These are phyloP conservation scores for Hemibagrus guttatus DNA, from an alignment of 2,797 vertebrate genomes.

Conservation along the genomic window DNA sequence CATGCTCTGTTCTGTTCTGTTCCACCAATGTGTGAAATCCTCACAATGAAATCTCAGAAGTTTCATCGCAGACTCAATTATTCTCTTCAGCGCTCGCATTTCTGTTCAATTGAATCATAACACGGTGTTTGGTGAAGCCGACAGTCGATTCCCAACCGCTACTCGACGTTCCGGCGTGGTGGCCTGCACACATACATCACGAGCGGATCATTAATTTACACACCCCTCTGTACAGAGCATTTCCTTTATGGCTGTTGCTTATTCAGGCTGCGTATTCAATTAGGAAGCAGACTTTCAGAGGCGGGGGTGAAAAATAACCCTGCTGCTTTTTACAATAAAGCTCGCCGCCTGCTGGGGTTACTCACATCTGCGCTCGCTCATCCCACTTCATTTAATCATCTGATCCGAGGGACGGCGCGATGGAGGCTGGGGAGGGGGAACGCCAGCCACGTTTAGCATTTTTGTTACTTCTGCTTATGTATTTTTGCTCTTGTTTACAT, in stretches of 20 bases:
- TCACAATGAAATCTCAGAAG: not conserved
- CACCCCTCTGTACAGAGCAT: conserved; percentile 62
- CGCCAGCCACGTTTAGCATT: conserved; percentile 59
- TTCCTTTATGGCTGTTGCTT: conserved; percentile 69
- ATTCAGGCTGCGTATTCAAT: conserved; percentile 75
- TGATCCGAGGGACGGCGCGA: conserved; percentile 32
- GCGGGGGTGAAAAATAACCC: conserved; percentile 64
- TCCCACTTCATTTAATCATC: conserved; percentile 73
- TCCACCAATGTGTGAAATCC: not conserved
- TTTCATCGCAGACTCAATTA: not conserved
- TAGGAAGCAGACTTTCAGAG: conserved; percentile 75
- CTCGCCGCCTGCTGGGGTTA: conserved; percentile 54
- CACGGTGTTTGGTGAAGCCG: not conserved
- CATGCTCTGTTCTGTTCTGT: not conserved
- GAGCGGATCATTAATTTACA: conserved; percentile 69
- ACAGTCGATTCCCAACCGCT: not conserved
- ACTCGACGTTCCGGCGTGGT: not conserved
- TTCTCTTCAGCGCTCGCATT: not conserved
- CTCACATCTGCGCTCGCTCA: conserved; percentile 64
- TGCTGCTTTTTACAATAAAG: conserved; percentile 72
- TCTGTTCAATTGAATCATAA: not conserved
- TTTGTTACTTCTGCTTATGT: no score
- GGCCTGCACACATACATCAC: conserved; percentile 43
- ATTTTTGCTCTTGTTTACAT: no score
- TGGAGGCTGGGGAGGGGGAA: not conserved